A percentile compares a stretch with the other conserved stretches of the same genome.
These are phyloP conservation scores for Argyresthia goedartella DNA, from an alignment of 2,888 invertebrate genomes.

Conservation along the genomic window DNA sequence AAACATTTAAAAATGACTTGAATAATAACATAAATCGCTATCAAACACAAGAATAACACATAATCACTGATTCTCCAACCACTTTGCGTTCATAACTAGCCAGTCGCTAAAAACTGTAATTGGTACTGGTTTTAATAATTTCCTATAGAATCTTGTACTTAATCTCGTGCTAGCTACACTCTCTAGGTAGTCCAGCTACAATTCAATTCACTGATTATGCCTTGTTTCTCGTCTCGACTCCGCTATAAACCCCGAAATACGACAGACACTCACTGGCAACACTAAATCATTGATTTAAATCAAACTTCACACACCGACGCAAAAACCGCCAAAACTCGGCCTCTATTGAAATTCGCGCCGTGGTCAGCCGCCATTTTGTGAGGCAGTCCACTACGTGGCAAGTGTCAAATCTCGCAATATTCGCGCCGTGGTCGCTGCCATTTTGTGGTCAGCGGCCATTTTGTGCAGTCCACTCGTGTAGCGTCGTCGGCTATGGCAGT, in stretches of 20 bases:
- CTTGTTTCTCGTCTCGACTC: too few relatives aligned
- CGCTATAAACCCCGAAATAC: too few relatives aligned
- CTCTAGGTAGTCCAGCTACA: background rate
- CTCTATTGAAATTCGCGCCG: too few relatives aligned
- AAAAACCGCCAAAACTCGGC: too few relatives aligned
- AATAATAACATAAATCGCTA: background rate
- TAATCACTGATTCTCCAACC: background rate
- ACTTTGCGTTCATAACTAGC: background rate
- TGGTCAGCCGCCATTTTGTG: background rate
- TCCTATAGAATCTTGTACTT: background rate
- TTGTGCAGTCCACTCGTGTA: background rate
- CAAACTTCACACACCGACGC: too few relatives aligned
- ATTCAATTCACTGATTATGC: too few relatives aligned
- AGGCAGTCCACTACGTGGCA: background rate
- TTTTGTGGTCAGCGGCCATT: background rate
- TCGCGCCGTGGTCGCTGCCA: background rate
- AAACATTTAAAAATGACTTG: background rate
- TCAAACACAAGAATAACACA: too few relatives aligned
- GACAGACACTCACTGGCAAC: too few relatives aligned
- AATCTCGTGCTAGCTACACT: background rate
- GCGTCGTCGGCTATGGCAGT: conserved; percentile 18
- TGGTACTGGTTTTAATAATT: conserved; percentile 15
- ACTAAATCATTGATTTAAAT: too few relatives aligned
- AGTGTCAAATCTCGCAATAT: too few relatives aligned
- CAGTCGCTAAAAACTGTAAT: background rate